Percentiles rank a stretch among this genome's conserved stretches.
phyloP scores from a whole-genome alignment of 2,113 vertebrate genomes.

The Calyptomena viridis region DNA sequence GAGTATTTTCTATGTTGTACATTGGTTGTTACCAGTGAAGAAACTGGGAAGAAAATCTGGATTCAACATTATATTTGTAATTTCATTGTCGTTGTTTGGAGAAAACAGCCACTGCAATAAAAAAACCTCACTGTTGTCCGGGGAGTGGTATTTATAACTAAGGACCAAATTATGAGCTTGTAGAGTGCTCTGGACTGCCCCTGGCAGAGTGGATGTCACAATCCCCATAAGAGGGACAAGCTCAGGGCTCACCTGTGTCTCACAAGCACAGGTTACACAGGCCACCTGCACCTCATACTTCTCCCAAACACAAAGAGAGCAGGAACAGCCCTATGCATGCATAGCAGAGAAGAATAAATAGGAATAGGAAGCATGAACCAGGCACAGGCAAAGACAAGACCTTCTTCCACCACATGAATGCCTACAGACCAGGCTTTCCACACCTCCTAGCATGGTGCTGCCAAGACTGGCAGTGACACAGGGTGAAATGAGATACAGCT shows the following conservation, averaged over 20 bases:
- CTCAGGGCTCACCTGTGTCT: neutral
- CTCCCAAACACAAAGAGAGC: neutral
- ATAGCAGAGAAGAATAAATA: neutral
- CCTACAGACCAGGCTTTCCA: neutral
- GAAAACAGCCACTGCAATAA: neutral
- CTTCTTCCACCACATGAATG: neutral
- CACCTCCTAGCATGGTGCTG: neutral
- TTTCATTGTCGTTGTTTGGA: neutral
- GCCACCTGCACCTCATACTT: neutral
- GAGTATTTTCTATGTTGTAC: neutral
- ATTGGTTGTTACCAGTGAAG: neutral
- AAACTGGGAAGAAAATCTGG: neutral
- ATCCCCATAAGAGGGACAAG: neutral
- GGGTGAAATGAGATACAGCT: neutral
- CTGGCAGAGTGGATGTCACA: neutral
- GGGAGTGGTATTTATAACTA: neutral
- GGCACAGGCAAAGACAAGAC: neutral
- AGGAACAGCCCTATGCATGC: neutral
- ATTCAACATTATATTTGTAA: neutral
- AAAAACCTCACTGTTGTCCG: neutral
- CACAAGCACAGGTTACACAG: neutral
- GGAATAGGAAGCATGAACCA: neutral
- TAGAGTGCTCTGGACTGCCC: neutral
- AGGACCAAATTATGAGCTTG: neutral
- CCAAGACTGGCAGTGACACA: neutral